Evolutionary conservation across 2,888 invertebrate genomes (phyloP), one percentile per base, ranked within the genome.

Genomic region (Stegana nigrithorax): DNA sequence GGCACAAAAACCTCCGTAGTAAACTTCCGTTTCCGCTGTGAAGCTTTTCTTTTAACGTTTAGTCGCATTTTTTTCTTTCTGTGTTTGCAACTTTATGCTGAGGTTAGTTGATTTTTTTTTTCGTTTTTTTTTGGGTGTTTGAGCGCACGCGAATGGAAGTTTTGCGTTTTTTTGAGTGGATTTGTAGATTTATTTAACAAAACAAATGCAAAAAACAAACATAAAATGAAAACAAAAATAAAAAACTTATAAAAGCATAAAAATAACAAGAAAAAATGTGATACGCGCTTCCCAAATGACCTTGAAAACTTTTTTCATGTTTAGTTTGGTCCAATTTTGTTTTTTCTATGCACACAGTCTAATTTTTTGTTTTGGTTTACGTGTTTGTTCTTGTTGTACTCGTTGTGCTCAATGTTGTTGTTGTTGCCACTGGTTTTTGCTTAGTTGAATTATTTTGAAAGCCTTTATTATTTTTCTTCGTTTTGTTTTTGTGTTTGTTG

Each of bases 41-140:
- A 27, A 58, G 56, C 60, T 59, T 51, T 47, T 23, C 47, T 23
- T 12, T 47, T 23, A 8, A 5, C 19, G 4, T 45, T 45, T 12
- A 8, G 4, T 59, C 66, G 45, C n/a, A 17, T 50, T 64, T 73
- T 73, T 65, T 67, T 63, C 68, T 72, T 71, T 67, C 62, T 59
- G 50, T 57, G 61, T 55, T 57, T 63, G 66, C 63, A 69, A 73
- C 66, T 77, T 77, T 77, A 75, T 69, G 76, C 73, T 7, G 21
- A 29, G 21, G 12, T 59, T 21, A 19, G 44, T 58, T 72, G 65
- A 72, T 72, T 72, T 67, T 62, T 63, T 36, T 53, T 53, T 26
- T 60, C 29, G 51, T 60, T 47, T 47, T 23, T 47, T 47, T 47
- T 47, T 47, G 60, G 47, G 55, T n/a, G n/a, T n/a, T n/a, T n/a